phyloP scores from a whole-genome alignment of 2,113 vertebrate species.

The Sakesphorus luctuosus region DNA sequence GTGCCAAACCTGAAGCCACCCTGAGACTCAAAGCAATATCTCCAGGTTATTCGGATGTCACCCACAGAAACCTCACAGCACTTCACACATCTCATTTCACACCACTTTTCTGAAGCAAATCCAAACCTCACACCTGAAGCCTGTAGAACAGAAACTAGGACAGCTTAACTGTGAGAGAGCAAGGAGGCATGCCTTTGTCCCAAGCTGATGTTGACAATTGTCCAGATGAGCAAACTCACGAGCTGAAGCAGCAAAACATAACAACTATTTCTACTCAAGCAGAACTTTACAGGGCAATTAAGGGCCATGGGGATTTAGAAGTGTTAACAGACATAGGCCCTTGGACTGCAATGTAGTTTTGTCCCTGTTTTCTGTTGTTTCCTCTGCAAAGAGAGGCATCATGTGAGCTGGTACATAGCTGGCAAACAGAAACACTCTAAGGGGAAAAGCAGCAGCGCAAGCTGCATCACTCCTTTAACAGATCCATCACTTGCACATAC shows the following conservation, averaged over 20 bases:
- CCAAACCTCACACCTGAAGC: not conserved
- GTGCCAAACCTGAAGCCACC: not conserved
- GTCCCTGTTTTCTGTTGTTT: not conserved
- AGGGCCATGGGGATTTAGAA: not conserved
- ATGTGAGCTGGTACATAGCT: fast-evolving
- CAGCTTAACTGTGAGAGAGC: not conserved
- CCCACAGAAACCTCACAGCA: not conserved
- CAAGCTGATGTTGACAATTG: not conserved
- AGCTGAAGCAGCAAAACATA: not conserved
- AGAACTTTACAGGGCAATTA: not conserved
- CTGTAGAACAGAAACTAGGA: not conserved
- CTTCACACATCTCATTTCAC: not conserved
- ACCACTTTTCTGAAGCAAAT: not conserved
- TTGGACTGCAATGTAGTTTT: not conserved
- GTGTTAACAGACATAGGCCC: not conserved
- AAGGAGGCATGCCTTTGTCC: not conserved
- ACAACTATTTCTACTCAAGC: not conserved
- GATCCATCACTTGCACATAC: not conserved
- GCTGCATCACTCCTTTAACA: not conserved
- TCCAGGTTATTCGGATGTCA: not conserved
- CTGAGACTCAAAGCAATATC: not conserved
- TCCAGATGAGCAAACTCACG: not conserved
- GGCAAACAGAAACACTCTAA: not conserved
- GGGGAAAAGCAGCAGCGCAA: not conserved
- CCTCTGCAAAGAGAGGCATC: not conserved